Conservation (phyloP, 2,888 invertebrate genomes). For the Oligia strigilis region DNA sequence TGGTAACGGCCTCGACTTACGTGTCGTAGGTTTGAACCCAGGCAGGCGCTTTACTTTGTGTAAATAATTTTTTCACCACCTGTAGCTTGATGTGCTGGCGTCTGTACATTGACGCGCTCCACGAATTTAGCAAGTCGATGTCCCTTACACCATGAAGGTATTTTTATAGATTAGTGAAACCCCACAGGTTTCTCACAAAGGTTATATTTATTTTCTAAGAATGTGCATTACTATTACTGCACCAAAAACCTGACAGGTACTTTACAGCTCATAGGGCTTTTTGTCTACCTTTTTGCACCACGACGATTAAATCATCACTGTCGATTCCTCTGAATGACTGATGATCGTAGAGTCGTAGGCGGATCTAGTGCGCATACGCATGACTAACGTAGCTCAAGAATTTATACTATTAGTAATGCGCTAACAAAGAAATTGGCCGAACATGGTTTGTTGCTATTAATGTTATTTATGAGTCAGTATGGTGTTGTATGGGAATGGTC, state of each 20-base stretch:
- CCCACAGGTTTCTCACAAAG: background rate
- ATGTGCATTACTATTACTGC: background rate
- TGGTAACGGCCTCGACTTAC: too few species aligned
- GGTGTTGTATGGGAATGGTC: conserved; percentile 15
- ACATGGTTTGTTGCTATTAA: conserved; percentile 42
- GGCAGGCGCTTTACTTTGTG: too few species aligned
- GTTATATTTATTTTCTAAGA: background rate
- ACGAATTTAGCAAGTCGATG: background rate
- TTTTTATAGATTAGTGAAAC: background rate
- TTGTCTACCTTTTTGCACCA: conserved; percentile 52
- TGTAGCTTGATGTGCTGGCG: too few species aligned
- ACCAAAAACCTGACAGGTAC: conserved; percentile 1
- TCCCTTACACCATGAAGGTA: background rate
- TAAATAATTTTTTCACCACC: too few species aligned
- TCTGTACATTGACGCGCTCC: background rate
- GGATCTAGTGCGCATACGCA: conserved; percentile 66
- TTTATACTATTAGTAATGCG: conserved; percentile 61
- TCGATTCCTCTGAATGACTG: conserved; percentile 44
- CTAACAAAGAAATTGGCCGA: conserved; percentile 58
- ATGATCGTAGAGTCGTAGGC: conserved; percentile 58
- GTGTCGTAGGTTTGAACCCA: too few species aligned
- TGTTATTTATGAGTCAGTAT: conserved; percentile 41
- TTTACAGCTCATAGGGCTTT: conserved; percentile 14
- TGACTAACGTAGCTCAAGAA: conserved; percentile 64
- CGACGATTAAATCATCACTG: conserved; percentile 50